Base-by-base conservation (phyloP, 2,113 vertebrate species). In the Toxotes chatareus region DNA sequence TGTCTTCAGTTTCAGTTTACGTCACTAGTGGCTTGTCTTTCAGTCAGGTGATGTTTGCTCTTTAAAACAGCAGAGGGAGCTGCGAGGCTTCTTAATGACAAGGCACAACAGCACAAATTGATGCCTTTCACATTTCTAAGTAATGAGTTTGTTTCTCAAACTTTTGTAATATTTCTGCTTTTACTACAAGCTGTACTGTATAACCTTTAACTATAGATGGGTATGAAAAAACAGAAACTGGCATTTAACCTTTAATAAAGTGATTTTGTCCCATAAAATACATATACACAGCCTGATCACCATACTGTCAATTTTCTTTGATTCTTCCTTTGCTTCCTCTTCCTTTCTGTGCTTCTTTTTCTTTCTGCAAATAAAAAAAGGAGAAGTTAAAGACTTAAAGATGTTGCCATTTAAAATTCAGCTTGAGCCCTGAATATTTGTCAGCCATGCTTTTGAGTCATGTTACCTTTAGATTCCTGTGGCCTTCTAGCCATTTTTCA, bases 1-100 rank as follows among this genome's bases (percentile, higher is more conserved):
- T 10, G 7, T 19, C 14, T 4, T 11, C 0, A 31, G 17, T 76
- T 72, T 80, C 1, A 9, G n/a, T 81, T 51, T 0, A 32, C 3
- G 17, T 76, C 47, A 27, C 21, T 27, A 11, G 40, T 55, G 31
- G 13, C 31, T 40, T 17, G 4, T 3, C 21, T 6, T 27, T 60
- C 3, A 14, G 34, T 17, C n/a, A 14, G 27, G 47, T 46, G 27
- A 76, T 16, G 44, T 5, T 36, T 5, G 59, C 0, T 57, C 4
- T 31, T 9, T 66, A 12, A 1, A 47, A 57, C 90, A 89, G 87
- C 71, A 93, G 92, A 86, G 82, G 90, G 92, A 64, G 89, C 87
- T 88, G 46, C 76, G 21, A 51, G 8, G 1, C 82, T 64, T 62
- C 49, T 31, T 11, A 13, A 12, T 1, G 32, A 40, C 4, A 60